Evolutionary conservation across 1,140 invertebrate genomes (phyloP), one percentile per base, ranked within the genome.

Genomic region (Ooceraea biroi): DNA sequence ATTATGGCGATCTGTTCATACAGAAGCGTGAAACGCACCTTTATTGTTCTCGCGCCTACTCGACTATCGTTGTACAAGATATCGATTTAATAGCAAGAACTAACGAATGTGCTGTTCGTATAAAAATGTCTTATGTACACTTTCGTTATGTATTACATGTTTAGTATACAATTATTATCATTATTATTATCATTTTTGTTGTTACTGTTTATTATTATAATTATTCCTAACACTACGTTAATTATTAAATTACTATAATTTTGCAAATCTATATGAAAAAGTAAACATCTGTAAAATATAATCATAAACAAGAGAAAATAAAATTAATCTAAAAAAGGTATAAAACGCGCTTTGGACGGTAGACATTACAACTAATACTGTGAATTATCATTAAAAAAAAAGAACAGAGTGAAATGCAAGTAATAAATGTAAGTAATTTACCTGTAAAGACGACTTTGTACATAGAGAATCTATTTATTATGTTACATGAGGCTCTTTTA

Each of bases 281-380:
- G 84, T 90, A 88, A 83, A 83, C 27, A 88, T 89, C 80, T 85
- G 85, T 85, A 89, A 84, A 82, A 86, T 85, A 88, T 74, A 88
- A 89, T 85, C 68, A 85, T 82, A 86, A 90, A 89, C 87, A 88
- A 89, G 61, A 84, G 61, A 87, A 91, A 87, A 30, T 57, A 82
- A 90, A 87, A 86, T 86, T 85, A 90, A 85, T 84, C 89, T 66
- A 83, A 89, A 89, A 87, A 84, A 77, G 36, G 76, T 83, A 71
- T 85, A 85, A 91, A 90, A 91, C 89, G 88, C 90, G 88, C 85
- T 91, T 91, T 93, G 92, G 92, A 93, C 92, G 91, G 92, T 92
- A 91, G 89, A 88, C 77, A 91, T 93, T 92, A 92, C 90, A 87
- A 90, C 87, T 92, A 92, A 92, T 92, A 91, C 90, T 91, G 88